phyloP scores from a whole-genome alignment of 2,113 vertebrate species.

The Collichthys lucidus region DNA sequence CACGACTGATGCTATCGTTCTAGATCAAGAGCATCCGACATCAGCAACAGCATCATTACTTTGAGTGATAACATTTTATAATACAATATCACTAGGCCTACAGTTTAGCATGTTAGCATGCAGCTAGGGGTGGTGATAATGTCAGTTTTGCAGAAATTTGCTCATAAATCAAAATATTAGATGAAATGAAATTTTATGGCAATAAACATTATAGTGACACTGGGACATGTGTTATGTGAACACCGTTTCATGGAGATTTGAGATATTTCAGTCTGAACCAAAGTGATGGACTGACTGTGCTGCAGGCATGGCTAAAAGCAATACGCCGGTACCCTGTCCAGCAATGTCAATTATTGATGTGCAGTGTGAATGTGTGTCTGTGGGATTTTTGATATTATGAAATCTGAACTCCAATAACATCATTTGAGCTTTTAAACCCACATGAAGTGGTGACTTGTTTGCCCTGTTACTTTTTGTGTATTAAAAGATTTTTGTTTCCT shows the following conservation, averaged over 20 bases:
- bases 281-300: not conserved
- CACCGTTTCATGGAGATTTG: not conserved
- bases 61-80: not conserved
- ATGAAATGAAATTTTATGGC: not conserved
- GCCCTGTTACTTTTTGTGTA: constrained; percentile 20
- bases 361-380: not conserved
- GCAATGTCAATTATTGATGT: constrained; percentile 9
- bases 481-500: constrained; percentile 56
- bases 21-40: not conserved
- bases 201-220: not conserved
- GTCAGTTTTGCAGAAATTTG: not conserved
- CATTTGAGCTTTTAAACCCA: constrained; percentile 37
- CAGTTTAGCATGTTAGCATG: not conserved
- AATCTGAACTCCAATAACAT: constrained; percentile 18
- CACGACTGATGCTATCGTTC: not conserved
- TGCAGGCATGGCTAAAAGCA: not conserved
- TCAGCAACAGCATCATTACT: not conserved
- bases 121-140: not conserved
- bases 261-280: not conserved
- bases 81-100: not conserved
- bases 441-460: constrained; percentile 16
- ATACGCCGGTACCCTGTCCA: not conserved
- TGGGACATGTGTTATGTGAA: no score
- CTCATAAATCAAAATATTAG: not conserved
- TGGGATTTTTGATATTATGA: constrained; percentile 8